Evolutionary conservation across 2,888 invertebrate genomes (phyloP).

Genomic region (Drosophila pseudotakahashii): DNA sequence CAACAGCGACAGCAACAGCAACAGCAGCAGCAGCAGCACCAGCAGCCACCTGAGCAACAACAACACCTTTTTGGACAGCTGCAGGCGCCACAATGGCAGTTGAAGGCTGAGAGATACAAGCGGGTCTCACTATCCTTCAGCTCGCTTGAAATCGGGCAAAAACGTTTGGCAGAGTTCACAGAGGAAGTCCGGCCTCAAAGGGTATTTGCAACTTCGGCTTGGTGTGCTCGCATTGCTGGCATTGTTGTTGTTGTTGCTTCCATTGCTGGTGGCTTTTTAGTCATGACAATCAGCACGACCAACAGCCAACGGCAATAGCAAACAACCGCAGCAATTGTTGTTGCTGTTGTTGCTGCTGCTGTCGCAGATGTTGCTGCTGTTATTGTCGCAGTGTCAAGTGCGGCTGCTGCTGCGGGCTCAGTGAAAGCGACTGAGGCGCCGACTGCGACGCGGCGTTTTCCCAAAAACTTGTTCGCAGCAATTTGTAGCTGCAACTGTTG

Average conservation of each 20-base stretch:
- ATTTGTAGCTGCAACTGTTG: constrained; percentile 10
- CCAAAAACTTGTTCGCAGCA: constrained; percentile 36
- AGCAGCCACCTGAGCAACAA: constrained; percentile 37
- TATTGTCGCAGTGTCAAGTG: constrained; percentile 75
- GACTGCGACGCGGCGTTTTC: constrained; percentile 47
- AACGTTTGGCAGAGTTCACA: constrained; percentile 13
- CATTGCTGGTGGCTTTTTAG: constrained; percentile 68
- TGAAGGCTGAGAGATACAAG: constrained; percentile 25
- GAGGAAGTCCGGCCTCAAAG: constrained; percentile 19
- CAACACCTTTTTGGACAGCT: constrained; percentile 65
- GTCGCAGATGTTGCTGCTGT: constrained; percentile 32
- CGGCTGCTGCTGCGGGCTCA: constrained; percentile 59
- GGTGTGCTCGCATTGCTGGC: background rate
- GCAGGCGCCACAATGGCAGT: constrained; percentile 65
- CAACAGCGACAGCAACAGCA: constrained; percentile 28
- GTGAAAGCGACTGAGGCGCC: constrained; percentile 73
- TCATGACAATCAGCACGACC: constrained; percentile 75
- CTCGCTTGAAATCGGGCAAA: background rate
- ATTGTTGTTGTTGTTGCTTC: constrained; percentile 16
- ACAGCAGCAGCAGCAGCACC: constrained; percentile 19
- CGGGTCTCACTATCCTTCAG: constrained; percentile 8
- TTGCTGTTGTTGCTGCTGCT: constrained; percentile 26
- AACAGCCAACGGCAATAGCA: constrained; percentile 70
- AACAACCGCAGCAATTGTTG: constrained; percentile 74
- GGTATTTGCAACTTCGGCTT: constrained; percentile 25